phyloP scores from a whole-genome alignment of 2,113 vertebrate species.

The Plecturocebus donacophilus region DNA sequence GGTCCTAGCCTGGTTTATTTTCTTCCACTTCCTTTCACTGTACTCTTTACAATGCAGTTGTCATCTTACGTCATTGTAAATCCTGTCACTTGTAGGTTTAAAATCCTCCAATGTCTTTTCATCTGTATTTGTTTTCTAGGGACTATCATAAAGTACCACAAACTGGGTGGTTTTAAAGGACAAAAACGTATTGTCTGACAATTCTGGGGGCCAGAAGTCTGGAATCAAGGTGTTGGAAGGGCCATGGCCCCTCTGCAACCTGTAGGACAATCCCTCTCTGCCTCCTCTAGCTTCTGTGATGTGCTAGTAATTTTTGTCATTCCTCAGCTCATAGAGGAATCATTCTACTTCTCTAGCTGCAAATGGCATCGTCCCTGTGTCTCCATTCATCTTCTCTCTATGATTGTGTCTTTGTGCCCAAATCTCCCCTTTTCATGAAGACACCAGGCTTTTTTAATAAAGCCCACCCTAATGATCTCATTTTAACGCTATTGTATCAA shows the following conservation, averaged over 20 bases:
- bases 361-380: fast-evolving
- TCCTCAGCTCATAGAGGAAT: fast-evolving
- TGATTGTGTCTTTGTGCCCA: neutral
- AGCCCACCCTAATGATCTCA: neutral
- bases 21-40: neutral
- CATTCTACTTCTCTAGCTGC: neutral
- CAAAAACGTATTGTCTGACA: neutral
- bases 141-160: neutral
- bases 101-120: neutral
- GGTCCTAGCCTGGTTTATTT: neutral
- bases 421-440: neutral
- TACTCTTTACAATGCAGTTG: neutral
- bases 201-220: neutral
- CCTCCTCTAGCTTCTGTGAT: neutral
- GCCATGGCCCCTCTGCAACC: neutral
- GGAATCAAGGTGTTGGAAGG: neutral
- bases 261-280: neutral
- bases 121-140: neutral
- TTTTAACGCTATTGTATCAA: neutral
- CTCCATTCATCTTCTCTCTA: neutral
- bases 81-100: neutral
- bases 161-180: neutral
- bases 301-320: neutral
- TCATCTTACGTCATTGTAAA: neutral
- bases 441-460: neutral